Evolutionary conservation across 92 coral and sea anemone species (phyloP).

Genomic region (Parazoanthus darwini): DNA sequence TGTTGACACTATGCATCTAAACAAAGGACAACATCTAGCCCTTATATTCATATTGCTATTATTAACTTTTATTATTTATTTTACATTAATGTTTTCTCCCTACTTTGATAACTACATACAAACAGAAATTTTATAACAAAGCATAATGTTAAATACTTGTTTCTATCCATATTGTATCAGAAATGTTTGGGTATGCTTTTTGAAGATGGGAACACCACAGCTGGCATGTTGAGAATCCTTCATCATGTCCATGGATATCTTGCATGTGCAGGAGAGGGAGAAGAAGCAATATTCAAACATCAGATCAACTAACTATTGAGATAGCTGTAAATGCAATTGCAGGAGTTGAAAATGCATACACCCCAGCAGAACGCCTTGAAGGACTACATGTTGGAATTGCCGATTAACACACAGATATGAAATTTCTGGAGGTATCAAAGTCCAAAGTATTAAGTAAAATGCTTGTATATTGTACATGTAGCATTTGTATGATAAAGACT

Average conservation of each 20-base stretch:
- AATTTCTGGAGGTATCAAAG: conserved; percentile 25
- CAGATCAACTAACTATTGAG: conserved; percentile 53
- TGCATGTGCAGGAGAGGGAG: conserved; percentile 34
- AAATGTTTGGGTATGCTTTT: conserved; percentile 46
- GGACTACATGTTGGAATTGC: conserved; percentile 41
- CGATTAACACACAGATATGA: conserved; percentile 49
- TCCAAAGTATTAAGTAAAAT: not conserved
- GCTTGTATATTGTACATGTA: not conserved
- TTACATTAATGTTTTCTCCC: too few relatives aligned
- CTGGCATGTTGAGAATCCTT: conserved; percentile 46
- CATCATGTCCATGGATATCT: conserved; percentile 52
- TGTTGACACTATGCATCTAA: too few relatives aligned
- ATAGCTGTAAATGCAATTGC: conserved; percentile 31
- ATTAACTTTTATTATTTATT: too few relatives aligned
- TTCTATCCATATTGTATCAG: not conserved
- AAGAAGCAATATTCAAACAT: conserved; percentile 34
- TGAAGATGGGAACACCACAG: conserved; percentile 49
- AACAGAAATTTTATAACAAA: too few relatives aligned
- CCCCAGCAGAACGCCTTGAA: conserved; percentile 35
- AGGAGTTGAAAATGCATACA: conserved; percentile 34
- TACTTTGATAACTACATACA: too few relatives aligned
- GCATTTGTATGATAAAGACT: not conserved
- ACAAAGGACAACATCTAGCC: too few relatives aligned
- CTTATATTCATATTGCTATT: too few relatives aligned
- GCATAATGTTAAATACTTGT: not conserved